Evolutionary conservation across 2,113 vertebrate species (phyloP).

Genomic region (Gymnorhina tibicen): DNA sequence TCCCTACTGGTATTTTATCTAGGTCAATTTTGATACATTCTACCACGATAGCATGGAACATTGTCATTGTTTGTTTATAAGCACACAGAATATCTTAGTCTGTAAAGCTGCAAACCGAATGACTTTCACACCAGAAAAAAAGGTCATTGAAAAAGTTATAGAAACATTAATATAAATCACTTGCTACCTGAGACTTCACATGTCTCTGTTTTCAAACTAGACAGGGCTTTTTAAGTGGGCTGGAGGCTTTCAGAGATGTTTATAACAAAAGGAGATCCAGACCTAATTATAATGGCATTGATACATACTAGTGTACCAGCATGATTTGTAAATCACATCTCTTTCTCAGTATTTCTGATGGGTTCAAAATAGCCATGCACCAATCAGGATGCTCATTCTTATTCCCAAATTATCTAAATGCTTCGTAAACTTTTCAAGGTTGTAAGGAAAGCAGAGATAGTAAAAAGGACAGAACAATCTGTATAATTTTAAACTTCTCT

Average conservation of each 20-base stretch:
- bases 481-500: neutral
- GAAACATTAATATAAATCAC: neutral
- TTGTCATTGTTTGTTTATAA: neutral
- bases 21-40: neutral
- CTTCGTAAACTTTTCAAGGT: neutral
- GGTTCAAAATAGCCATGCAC: neutral
- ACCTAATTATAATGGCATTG: neutral
- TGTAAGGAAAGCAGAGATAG: neutral
- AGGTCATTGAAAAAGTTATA: neutral
- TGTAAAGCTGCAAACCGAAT: neutral
- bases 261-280: neutral
- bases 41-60: neutral
- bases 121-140: neutral
- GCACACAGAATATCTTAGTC: neutral
- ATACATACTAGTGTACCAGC: neutral
- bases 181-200: neutral
- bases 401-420: neutral
- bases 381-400: neutral
- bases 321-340: neutral
- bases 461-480: neutral
- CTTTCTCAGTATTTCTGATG: neutral
- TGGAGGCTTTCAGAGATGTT: neutral
- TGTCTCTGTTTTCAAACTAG: neutral
- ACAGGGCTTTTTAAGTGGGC: neutral
- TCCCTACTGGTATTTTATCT: neutral